phyloP scores from a whole-genome alignment of 2,888 invertebrate genomes.

The Scaptomyza caliginosa region DNA sequence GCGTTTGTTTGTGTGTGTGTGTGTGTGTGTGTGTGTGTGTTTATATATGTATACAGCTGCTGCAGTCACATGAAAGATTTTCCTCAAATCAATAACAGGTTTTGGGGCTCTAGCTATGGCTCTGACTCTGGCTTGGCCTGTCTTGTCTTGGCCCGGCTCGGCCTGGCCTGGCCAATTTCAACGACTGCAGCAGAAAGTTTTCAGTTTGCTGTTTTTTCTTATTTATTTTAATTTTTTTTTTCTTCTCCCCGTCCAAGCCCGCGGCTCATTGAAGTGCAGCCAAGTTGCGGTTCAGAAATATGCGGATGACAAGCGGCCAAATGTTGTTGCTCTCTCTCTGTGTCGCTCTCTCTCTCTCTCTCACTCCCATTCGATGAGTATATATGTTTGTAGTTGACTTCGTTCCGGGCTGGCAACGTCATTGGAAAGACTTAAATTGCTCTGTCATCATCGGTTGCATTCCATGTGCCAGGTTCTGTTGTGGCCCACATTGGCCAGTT shows the following conservation, averaged over 20 bases:
- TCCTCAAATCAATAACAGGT: constrained; percentile 73
- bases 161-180: constrained; percentile 63
- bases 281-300: constrained; percentile 59
- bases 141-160: background rate
- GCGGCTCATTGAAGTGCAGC: constrained; percentile 58
- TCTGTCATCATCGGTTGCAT: constrained; percentile 52
- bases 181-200: constrained; percentile 60
- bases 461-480: constrained; percentile 59
- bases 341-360: background rate
- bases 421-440: constrained; percentile 41
- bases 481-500: constrained; percentile 51
- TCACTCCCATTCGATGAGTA: background rate
- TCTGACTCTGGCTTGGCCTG: constrained; percentile 11
- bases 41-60: constrained; percentile 13
- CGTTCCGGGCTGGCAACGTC: constrained; percentile 47
- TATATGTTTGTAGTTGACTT: constrained; percentile 4
- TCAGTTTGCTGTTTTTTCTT: constrained; percentile 37
- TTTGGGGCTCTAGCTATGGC: constrained; percentile 51
- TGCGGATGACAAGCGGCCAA: constrained; percentile 61
- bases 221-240: background rate
- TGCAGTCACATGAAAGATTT: constrained; percentile 51
- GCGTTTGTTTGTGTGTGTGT: background rate
- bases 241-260: constrained; percentile 16
- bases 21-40: background rate
- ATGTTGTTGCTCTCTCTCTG: constrained; percentile 17